Evolutionary conservation across 2,888 invertebrate species (phyloP).

Genomic region (Leptopilina myrica): DNA sequence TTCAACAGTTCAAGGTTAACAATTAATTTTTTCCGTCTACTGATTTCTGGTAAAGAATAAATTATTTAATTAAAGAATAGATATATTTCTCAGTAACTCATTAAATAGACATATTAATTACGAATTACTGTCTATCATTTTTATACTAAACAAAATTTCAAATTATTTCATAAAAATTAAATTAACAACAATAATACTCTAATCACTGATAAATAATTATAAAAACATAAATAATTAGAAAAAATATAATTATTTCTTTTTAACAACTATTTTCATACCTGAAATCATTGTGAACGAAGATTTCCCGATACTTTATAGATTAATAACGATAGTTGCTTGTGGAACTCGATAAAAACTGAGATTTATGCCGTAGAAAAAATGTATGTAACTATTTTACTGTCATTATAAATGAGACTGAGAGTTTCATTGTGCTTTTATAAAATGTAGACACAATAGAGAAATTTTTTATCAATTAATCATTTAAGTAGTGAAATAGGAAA

Average conservation of each 20-base stretch:
- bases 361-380: not conserved
- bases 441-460: not conserved
- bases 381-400: not conserved
- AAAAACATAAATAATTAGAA: not conserved
- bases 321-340: not conserved
- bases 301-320: not conserved
- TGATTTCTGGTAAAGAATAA: not conserved
- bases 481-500: no score
- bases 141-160: no score
- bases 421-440: slow-evolving; percentile 12
- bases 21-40: not conserved
- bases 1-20: slow-evolving; percentile 25
- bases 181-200: no score
- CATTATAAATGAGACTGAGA: not conserved
- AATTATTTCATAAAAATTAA: no score
- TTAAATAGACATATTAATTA: no score
- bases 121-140: no score
- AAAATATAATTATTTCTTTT: not conserved
- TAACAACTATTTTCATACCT: not conserved
- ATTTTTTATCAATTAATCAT: no score
- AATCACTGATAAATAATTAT: not conserved
- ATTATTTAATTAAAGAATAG: not conserved
- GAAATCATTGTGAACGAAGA: not conserved
- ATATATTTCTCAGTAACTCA: no score
- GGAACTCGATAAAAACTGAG: not conserved